phyloP scores from a whole-genome alignment of 1,140 invertebrate species.

The Diplogasteroides magnus region DNA sequence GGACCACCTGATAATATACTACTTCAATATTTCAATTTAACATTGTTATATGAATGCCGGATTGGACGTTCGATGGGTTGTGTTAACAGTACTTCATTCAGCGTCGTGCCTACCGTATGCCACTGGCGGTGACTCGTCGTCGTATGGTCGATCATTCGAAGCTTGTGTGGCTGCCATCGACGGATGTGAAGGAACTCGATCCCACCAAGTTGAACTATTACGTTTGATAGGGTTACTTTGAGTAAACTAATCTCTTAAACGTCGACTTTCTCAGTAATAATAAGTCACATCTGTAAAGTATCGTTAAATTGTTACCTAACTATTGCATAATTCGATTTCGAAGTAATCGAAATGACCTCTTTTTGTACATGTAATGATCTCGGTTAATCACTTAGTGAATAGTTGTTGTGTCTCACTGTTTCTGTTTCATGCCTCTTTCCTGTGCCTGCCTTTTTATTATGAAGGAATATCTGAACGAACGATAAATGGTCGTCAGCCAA shows the following conservation, averaged over 20 bases:
- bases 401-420: background rate
- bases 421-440: conserved; percentile 1
- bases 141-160: conserved; percentile 17
- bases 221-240: conserved; percentile 11
- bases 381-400: no score
- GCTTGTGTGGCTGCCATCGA: conserved; percentile 29
- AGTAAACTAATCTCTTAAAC: no score
- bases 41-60: background rate
- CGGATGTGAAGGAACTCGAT: conserved; percentile 23
- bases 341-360: conserved; percentile 7
- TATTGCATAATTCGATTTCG: background rate
- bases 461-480: no score
- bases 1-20: background rate
- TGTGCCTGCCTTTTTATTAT: background rate
- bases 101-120: conserved; percentile 33
- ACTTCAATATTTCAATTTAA: background rate
- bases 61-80: no score
- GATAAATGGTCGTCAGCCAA: no score
- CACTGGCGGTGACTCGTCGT: conserved; percentile 25
- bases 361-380: no score
- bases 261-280: no score
- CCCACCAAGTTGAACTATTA: conserved; percentile 28
- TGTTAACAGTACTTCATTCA: conserved; percentile 15
- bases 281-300: no score
- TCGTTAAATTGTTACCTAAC: no score